These are phyloP conservation scores for Lasioglossum oenotherae DNA, from an alignment of 2,888 invertebrate species.

Conservation along the genomic window DNA sequence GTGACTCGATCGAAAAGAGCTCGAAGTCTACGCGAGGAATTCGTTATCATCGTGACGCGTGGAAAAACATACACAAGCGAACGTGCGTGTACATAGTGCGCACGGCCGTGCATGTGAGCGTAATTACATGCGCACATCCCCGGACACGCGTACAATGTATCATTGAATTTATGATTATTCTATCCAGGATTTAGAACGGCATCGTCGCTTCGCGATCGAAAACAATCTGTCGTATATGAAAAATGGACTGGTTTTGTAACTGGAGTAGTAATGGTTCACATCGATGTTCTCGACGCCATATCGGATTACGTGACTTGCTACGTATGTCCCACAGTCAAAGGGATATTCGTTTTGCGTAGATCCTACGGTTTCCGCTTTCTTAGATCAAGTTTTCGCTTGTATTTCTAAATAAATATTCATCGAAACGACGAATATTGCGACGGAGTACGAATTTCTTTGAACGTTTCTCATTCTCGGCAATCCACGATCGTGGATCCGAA, in stretches of 20 bases:
- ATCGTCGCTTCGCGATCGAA: neutral
- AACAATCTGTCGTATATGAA: no score
- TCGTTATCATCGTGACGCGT: conserved; percentile 58
- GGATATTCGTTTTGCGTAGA: no score
- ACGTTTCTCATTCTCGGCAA: neutral
- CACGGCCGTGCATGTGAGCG: neutral
- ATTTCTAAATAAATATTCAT: no score
- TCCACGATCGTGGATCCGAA: no score
- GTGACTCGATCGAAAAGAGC: conserved; percentile 53
- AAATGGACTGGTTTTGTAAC: no score
- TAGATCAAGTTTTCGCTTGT: no score
- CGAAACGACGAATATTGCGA: neutral
- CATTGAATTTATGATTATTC: neutral
- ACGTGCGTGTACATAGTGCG: neutral
- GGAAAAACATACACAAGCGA: conserved; percentile 24
- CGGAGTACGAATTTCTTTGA: neutral
- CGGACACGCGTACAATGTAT: neutral
- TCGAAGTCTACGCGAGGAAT: conserved; percentile 38
- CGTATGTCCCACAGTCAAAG: no score
- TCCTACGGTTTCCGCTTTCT: no score
- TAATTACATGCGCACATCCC: neutral
- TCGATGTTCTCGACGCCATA: no score
- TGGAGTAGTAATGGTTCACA: no score
- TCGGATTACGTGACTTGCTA: no score
- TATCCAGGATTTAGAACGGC: neutral